A percentile compares a stretch with the other conserved stretches of the same genome.
Evolutionary conservation across 2,888 invertebrate genomes (phyloP).

Genomic region (Cinara cedri): DNA sequence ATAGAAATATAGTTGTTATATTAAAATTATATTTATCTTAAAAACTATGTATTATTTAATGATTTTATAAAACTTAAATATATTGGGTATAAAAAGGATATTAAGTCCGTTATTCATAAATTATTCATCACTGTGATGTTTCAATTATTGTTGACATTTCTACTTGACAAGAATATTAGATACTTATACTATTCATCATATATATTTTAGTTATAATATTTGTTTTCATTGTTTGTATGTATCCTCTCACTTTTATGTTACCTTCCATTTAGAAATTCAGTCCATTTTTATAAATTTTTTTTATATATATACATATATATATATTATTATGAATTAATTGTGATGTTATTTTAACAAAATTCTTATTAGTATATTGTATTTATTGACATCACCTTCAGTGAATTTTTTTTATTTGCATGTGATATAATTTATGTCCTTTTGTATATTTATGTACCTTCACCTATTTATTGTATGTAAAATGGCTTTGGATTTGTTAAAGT

Average conservation of each 20-base stretch:
- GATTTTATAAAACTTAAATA: neutral
- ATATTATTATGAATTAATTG: slow-evolving; percentile 41
- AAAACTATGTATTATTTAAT: slow-evolving; percentile 2
- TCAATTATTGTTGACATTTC: neutral
- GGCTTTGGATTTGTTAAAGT: slow-evolving; percentile 48
- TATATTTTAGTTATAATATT: slow-evolving; percentile 22
- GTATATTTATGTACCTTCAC: slow-evolving; percentile 43
- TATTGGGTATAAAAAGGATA: neutral
- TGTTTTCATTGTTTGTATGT: slow-evolving; percentile 8
- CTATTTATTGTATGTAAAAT: slow-evolving; percentile 37
- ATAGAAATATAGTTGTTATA: neutral
- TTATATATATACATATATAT: no score
- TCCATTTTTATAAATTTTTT: slow-evolving; percentile 44
- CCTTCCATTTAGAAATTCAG: slow-evolving; percentile 41
- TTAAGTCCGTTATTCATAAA: slow-evolving; percentile 11
- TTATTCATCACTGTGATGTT: slow-evolving; percentile 5
- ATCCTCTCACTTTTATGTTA: slow-evolving; percentile 25
- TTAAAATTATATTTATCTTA: slow-evolving; percentile 15
- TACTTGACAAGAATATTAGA: slow-evolving; percentile 11
- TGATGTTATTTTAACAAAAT: slow-evolving; percentile 43
- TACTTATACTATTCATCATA: neutral
- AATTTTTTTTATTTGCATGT: slow-evolving; percentile 47
- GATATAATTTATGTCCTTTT: slow-evolving; percentile 51
- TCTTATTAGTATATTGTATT: slow-evolving; percentile 34
- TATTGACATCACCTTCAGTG: slow-evolving; percentile 32